These are phyloP conservation scores for Diplazon laetatorius DNA, from an alignment of 2,888 invertebrate species.

Conservation along the genomic window DNA sequence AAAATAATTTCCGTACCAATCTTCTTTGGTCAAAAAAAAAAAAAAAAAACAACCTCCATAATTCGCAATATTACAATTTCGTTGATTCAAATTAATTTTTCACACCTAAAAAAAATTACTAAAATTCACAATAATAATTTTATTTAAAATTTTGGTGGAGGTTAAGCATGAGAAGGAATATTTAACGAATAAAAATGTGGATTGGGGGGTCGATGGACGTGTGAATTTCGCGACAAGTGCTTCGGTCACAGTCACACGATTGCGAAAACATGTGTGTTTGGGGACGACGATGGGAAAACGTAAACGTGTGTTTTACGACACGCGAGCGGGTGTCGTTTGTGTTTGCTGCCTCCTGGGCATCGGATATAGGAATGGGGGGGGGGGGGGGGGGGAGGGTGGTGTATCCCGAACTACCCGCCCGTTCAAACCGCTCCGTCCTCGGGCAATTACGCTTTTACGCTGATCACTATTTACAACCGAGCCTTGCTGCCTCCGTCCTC, in stretches of 20 bases:
- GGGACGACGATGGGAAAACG: constrained; percentile 24
- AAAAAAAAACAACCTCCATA: no score
- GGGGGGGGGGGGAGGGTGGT: background rate
- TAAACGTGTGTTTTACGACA: constrained; percentile 43
- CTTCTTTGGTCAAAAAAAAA: no score
- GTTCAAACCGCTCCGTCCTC: constrained; percentile 23
- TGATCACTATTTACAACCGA: constrained; percentile 73
- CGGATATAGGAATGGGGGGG: no score
- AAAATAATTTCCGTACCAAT: no score
- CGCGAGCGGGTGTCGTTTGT: constrained; percentile 31
- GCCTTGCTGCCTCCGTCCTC: background rate
- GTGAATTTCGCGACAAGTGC: constrained; percentile 31
- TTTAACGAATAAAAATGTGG: constrained; percentile 2
- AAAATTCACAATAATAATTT: no score
- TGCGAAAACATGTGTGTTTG: constrained; percentile 15
- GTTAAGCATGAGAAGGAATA: background rate
- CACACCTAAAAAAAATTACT: no score
- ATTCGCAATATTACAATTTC: no score
- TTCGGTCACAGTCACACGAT: constrained; percentile 31
- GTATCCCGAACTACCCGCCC: background rate
- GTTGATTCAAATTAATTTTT: no score
- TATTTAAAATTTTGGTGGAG: no score
- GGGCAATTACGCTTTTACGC: constrained; percentile 67
- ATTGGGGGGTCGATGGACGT: constrained; percentile 19
- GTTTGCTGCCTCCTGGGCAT: constrained; percentile 19